Evolutionary conservation across 2,888 invertebrate species (phyloP), one percentile per base, ranked within the genome.

Genomic region (Pterostichus niger): DNA sequence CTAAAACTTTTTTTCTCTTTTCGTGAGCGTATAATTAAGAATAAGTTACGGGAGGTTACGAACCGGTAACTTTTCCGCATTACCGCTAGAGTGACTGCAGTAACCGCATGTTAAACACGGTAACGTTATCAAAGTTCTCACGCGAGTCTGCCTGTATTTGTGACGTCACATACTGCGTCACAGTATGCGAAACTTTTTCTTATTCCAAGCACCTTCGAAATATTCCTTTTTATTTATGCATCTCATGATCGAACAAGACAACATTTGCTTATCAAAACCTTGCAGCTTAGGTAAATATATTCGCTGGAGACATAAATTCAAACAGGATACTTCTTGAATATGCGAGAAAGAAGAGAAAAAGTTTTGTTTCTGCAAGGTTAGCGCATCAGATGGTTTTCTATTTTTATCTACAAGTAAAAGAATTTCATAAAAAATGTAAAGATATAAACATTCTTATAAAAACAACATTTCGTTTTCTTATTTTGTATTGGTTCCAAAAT

Each of bases 61-160:
- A 71, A 44, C 68, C 68, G 44, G 44, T 71, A 71, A 71, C 10
- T 44, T 71, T 71, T 71, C 68, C 68, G 68, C 68, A 71, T 64
- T 64, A 64, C 64, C 64, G 64, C 64, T 64, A 64, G 13, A 64
- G 11, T 44, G 46, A 71, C 68, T 71, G 68, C 68, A 71, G 44
- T 46, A 40, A 13, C 46, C 56, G 56, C 56, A 56, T 56, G 24
- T 56, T 56, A 56, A 56, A 17, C 56, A 56, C 56, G 6, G 13
- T 10, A 71, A 15, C 17, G 68, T 10, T 17, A 44, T 17, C 40
- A 71, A 24, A 17, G 17, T 56, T 40, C 31, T 71, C 68, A 71
- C 68, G 68, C 68, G 68, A 71, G 17, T 17, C 44, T n/a, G 31
- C 33, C 33, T 11, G 35, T 64, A 35, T 35, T 13, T 35, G 44